phyloP scores from a whole-genome alignment of 1,140 invertebrate genomes.

The Leguminivora glycinivorella region DNA sequence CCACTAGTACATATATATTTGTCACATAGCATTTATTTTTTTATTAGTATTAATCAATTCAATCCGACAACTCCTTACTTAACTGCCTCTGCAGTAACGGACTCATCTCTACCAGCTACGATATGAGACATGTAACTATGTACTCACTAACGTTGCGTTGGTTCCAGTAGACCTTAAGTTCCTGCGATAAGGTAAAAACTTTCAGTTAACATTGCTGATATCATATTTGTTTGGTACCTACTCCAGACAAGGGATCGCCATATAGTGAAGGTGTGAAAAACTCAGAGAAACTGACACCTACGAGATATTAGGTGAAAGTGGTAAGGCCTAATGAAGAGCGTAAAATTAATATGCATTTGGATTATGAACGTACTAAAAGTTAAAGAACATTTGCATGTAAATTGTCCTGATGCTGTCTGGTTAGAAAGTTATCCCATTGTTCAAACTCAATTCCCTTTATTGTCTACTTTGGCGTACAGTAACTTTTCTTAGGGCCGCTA shows the following conservation, averaged over 20 bases:
- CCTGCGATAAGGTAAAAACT: background rate
- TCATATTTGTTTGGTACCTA: background rate
- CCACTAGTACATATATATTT: too few relatives aligned
- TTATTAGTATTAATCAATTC: too few relatives aligned
- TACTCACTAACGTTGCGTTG: too few relatives aligned
- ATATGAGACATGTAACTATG: background rate
- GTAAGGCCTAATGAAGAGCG: background rate
- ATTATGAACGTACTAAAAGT: background rate
- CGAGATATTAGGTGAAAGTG: background rate
- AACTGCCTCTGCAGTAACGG: too few relatives aligned
- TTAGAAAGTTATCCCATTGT: too few relatives aligned
- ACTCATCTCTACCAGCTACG: background rate
- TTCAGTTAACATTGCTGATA: background rate
- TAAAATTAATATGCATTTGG: background rate
- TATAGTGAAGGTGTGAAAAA: background rate
- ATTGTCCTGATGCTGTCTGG: too few relatives aligned
- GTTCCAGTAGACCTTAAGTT: background rate
- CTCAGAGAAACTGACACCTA: conserved; percentile 14
- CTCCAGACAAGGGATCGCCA: background rate
- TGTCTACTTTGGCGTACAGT: too few relatives aligned
- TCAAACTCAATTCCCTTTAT: too few relatives aligned
- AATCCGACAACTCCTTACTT: too few relatives aligned
- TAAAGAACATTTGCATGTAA: too few relatives aligned
- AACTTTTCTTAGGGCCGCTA: too few relatives aligned
- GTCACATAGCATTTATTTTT: too few relatives aligned